These are phyloP conservation scores for Pachyramphus minor DNA, from an alignment of 2,113 vertebrate species.

Conservation along the genomic window DNA sequence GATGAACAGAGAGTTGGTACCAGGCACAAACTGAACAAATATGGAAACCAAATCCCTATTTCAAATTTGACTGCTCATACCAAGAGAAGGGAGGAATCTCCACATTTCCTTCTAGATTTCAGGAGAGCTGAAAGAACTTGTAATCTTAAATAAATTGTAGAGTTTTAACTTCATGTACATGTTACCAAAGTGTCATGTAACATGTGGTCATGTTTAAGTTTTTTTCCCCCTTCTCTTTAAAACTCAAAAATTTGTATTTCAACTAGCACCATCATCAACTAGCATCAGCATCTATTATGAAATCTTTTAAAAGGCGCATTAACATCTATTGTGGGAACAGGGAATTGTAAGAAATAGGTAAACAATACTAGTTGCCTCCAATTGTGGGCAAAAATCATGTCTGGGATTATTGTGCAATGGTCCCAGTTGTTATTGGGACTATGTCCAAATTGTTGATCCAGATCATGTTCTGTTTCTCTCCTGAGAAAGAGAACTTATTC, in stretches of 20 bases:
- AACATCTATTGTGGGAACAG: neutral
- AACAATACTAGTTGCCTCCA: neutral
- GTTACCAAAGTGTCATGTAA: neutral
- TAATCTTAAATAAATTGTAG: neutral
- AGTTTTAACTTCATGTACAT: neutral
- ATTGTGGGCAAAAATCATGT: neutral
- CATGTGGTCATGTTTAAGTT: neutral
- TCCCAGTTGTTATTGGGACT: neutral
- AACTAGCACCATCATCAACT: neutral
- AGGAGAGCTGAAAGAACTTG: neutral
- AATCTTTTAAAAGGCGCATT: neutral
- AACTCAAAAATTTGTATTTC: neutral
- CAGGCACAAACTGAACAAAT: neutral
- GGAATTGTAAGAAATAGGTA: neutral
- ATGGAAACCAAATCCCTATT: neutral
- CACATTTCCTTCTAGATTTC: neutral
- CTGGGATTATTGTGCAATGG: neutral
- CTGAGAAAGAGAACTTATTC: neutral
- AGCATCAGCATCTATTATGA: neutral
- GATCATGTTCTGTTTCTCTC: neutral
- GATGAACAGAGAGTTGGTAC: rapidly evolving
- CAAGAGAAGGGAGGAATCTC: neutral
- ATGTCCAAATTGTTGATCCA: neutral
- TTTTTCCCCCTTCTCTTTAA: neutral
- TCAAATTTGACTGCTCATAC: neutral